Conservation (phyloP, 2,113 vertebrate genomes). For the Mastomys natalensis region DNA sequence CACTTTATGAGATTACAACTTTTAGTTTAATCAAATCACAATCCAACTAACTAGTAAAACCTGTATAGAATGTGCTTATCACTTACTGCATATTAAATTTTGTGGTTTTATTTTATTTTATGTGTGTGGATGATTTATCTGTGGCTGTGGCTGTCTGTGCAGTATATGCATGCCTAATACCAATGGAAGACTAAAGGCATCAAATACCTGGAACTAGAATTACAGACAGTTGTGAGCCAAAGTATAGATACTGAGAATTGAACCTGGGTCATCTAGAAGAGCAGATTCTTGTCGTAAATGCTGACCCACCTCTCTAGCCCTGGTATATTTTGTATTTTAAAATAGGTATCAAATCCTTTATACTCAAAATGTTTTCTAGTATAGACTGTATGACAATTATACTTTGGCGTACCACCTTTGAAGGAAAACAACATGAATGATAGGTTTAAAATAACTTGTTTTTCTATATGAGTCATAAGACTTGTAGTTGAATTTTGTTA, state of each 20-base stretch:
- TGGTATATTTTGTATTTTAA: neutral
- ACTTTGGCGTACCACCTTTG: neutral
- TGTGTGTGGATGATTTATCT: neutral
- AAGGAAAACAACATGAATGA: constrained; percentile 30
- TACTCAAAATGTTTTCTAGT: neutral
- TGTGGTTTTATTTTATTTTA: neutral
- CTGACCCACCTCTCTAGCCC: neutral
- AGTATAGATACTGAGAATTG: neutral
- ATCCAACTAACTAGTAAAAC: neutral
- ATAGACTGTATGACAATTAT: neutral
- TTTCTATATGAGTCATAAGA: neutral
- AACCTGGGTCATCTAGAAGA: neutral
- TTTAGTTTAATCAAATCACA: constrained; percentile 40
- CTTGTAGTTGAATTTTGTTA: neutral
- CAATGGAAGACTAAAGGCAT: too few relatives aligned
- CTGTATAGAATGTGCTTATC: neutral
- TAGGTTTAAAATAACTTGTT: neutral
- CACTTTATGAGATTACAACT: neutral
- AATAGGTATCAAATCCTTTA: neutral
- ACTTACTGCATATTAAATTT: constrained; percentile 24
- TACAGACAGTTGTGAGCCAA: neutral
- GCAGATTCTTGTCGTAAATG: neutral
- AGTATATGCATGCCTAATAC: neutral
- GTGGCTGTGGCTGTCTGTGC: too few relatives aligned
- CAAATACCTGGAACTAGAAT: neutral